Evolutionary conservation across 2,888 invertebrate genomes (phyloP).

Genomic region (Ferrisia virgata): DNA sequence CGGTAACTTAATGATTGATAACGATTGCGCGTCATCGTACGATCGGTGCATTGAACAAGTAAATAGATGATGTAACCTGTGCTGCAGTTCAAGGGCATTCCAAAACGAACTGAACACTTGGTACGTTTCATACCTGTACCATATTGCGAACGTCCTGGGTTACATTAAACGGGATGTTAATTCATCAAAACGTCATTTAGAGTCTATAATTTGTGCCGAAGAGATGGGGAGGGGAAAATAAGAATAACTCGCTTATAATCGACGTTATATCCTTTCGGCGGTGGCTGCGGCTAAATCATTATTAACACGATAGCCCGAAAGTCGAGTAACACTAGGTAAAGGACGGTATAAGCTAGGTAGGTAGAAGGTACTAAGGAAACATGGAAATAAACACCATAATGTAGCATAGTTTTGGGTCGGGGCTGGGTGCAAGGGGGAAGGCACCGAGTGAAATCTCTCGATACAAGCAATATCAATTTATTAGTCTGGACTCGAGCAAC

Average conservation of each 20-base stretch:
- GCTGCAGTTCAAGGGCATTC: not conserved
- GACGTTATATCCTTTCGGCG: not conserved
- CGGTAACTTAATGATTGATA: not conserved
- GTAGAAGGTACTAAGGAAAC: too few species aligned
- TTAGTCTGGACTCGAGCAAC: not conserved
- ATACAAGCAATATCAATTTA: constrained; percentile 24
- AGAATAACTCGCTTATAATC: not conserved
- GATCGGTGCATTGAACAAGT: not conserved
- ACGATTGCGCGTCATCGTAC: too few species aligned
- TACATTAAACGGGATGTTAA: not conserved
- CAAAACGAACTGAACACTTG: not conserved
- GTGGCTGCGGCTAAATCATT: not conserved
- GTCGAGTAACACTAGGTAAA: too few species aligned
- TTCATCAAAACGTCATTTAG: constrained; percentile 24
- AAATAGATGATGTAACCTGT: not conserved
- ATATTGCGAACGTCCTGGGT: not conserved
- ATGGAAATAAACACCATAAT: not conserved
- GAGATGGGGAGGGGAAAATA: not conserved
- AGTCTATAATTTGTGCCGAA: not conserved
- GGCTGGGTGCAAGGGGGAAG: not conserved
- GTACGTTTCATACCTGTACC: constrained; percentile 19
- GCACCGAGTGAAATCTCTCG: not conserved
- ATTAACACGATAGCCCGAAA: not conserved
- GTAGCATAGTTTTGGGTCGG: too few species aligned
- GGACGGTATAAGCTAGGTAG: too few species aligned